Evolutionary conservation across 2,888 invertebrate species (phyloP).

Genomic region (Myopa testacea): DNA sequence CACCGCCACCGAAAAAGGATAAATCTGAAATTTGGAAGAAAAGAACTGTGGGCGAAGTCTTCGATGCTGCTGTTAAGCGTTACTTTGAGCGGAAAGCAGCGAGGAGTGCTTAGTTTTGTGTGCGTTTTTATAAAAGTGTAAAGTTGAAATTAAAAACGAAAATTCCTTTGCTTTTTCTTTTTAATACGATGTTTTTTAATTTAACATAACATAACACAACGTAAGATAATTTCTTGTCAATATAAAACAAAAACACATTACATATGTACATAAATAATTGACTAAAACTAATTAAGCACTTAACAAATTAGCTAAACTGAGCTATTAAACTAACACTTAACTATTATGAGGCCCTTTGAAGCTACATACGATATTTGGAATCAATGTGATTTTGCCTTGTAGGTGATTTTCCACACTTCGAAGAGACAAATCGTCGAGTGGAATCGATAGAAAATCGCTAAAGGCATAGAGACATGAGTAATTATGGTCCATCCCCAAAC

Average conservation of each 20-base stretch:
- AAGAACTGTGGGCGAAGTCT: conserved; percentile 82
- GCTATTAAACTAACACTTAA: no score
- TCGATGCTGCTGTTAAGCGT: conserved; percentile 80
- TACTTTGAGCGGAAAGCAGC: conserved; percentile 81
- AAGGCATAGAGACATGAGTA: conserved; percentile 88
- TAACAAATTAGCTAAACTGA: no score
- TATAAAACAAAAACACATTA: no score
- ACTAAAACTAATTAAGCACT: no score
- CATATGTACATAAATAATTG: no score
- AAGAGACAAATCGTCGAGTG: conserved; percentile 93
- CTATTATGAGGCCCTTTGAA: no score
- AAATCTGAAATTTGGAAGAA: conserved; percentile 85
- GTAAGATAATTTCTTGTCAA: no score
- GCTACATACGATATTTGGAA: no score
- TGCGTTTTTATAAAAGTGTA: not conserved
- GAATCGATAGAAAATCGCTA: conserved; percentile 90
- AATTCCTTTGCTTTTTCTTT: no score
- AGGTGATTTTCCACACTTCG: conserved; percentile 92
- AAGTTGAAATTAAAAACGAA: not conserved
- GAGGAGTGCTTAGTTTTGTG: conserved; percentile 59
- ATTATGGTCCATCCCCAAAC: conserved; percentile 93
- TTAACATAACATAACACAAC: no score
- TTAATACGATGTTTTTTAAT: no score
- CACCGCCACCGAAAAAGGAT: conserved; percentile 71
- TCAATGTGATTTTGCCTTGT: conserved; percentile 75